Evolutionary conservation across 2,113 vertebrate species (phyloP).

Genomic region (Alethe diademata): DNA sequence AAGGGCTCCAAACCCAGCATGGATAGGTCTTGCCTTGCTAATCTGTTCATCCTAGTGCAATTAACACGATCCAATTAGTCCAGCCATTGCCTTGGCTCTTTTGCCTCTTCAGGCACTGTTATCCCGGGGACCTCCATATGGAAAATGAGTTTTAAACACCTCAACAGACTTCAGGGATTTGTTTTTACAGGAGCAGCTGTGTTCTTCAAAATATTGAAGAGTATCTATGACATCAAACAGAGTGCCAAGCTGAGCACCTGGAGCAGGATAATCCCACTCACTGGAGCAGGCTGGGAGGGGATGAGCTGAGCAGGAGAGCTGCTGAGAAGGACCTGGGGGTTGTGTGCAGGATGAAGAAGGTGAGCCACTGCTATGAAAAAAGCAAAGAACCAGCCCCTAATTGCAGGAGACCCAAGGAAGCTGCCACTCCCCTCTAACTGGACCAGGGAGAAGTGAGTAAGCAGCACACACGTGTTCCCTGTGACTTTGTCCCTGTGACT

Average conservation of each 20-base stretch:
- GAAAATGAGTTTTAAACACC: not conserved
- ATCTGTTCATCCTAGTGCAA: not conserved
- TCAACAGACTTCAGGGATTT: not conserved
- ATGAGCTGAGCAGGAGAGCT: not conserved
- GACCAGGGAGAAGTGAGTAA: not conserved
- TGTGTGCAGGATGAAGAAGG: not conserved
- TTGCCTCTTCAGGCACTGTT: not conserved
- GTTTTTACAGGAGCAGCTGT: not conserved
- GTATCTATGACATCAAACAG: not conserved
- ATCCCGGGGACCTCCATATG: not conserved
- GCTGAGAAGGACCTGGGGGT: not conserved
- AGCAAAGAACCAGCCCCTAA: not conserved
- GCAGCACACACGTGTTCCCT: not conserved
- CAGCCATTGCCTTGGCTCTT: not conserved
- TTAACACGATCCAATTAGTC: not conserved
- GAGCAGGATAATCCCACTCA: not conserved
- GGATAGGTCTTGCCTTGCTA: not conserved
- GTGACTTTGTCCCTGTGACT: not conserved
- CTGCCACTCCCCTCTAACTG: accelerated
- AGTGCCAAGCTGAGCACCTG: not conserved
- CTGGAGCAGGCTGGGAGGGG: not conserved
- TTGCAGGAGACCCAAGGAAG: not conserved
- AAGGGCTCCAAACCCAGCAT: not conserved
- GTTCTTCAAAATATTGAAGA: not conserved
- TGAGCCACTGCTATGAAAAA: not conserved